Evolutionary conservation across 2,888 invertebrate species (phyloP).

Genomic region (Patella depressa): DNA sequence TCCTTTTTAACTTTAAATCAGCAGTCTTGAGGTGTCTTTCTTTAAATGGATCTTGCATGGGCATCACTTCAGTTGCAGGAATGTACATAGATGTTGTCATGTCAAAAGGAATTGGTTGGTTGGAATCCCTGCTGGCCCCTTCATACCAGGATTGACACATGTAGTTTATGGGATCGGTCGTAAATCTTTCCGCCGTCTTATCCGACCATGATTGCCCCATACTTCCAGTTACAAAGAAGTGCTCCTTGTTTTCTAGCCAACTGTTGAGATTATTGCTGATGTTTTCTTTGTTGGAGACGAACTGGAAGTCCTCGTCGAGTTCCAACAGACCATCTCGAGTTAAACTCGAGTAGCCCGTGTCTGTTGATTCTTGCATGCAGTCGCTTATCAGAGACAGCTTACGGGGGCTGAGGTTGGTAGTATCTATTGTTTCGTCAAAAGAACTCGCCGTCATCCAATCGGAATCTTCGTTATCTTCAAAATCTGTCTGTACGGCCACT

Average conservation of each 20-base stretch:
- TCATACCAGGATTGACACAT: slow-evolving; percentile 10
- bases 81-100: slow-evolving; percentile 10
- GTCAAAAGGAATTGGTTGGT: not conserved
- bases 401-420: not conserved
- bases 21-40: not conserved
- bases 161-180: not conserved
- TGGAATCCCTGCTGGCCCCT: not conserved
- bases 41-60: not conserved
- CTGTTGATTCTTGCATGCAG: slow-evolving; percentile 59
- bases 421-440: slow-evolving; percentile 19
- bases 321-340: slow-evolving; percentile 47
- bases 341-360: slow-evolving; percentile 61
- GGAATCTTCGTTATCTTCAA: slow-evolving; percentile 28
- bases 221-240: not conserved
- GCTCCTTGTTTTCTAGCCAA: not conserved
- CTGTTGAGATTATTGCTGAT: not conserved
- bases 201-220: slow-evolving; percentile 3
- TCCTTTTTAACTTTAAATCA: not conserved
- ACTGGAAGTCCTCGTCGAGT: slow-evolving; percentile 38
- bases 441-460: slow-evolving; percentile 19
- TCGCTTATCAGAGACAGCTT: slow-evolving; percentile 25
- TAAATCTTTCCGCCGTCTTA: not conserved
- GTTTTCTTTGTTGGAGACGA: slow-evolving; percentile 14
- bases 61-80: not conserved
- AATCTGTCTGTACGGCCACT: slow-evolving; percentile 33